Conservation (phyloP, 2,113 vertebrate genomes). For the Bostrychus sinensis region DNA sequence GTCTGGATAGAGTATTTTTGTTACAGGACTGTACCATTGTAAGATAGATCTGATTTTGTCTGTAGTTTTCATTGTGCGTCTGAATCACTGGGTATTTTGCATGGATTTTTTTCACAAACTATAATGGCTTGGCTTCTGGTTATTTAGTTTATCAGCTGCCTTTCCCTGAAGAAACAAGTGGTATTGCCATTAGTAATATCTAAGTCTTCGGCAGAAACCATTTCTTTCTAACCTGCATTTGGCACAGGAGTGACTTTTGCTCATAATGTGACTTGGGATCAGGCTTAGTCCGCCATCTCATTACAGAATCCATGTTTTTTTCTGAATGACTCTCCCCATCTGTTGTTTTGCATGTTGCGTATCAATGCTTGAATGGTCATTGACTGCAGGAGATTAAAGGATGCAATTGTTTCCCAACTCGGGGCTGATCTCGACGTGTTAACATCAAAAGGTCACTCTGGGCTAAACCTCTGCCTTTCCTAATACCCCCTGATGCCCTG, state of each 20-base stretch:
- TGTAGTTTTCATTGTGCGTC: too few relatives aligned
- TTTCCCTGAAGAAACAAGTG: too few relatives aligned
- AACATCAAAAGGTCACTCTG: conserved; percentile 15
- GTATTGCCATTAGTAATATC: too few relatives aligned
- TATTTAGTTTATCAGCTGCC: too few relatives aligned
- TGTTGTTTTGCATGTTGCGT: conserved; percentile 30
- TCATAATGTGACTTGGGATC: conserved; percentile 19
- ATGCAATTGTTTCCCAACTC: conserved; percentile 18
- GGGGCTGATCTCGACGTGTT: conserved; percentile 7
- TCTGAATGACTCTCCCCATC: conserved; percentile 31
- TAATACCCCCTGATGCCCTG: not conserved
- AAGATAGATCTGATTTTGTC: too few relatives aligned
- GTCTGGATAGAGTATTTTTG: too few relatives aligned
- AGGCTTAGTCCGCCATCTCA: conserved; percentile 23
- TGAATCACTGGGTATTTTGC: too few relatives aligned
- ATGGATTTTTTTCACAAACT: too few relatives aligned
- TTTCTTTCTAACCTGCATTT: not conserved
- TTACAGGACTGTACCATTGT: too few relatives aligned
- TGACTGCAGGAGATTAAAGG: conserved; percentile 11
- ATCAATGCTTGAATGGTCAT: conserved; percentile 20
- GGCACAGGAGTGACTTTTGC: not conserved
- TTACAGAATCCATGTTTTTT: conserved; percentile 21
- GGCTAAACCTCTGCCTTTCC: not conserved
- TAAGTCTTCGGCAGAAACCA: not conserved
- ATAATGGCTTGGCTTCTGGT: too few relatives aligned